Base-by-base conservation (phyloP, 2,888 invertebrate genomes). In the Alloplasta piceator region DNA sequence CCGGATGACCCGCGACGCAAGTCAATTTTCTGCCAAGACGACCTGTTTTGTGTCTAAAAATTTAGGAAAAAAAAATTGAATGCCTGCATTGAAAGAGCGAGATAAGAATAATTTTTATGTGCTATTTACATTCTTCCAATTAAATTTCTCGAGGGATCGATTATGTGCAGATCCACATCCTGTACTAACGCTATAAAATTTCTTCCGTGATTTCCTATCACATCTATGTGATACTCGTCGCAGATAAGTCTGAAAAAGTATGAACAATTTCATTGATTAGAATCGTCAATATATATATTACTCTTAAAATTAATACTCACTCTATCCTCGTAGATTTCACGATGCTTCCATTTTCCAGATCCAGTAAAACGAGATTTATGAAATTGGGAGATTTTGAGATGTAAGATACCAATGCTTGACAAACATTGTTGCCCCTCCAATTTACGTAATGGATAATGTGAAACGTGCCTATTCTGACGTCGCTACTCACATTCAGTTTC, bases 1-100 rank as follows among this genome's bases (percentile, higher is more conserved):
- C 92, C 0, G 96, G 96, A 92, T 96, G 96, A 75, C 95, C 94
- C 0, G 94, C 93, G 4, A 97, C 92, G 84, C 95, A 95, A 0
- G 95, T 96, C 50, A 96, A 93, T 0, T 81, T 83, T 80, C 93
- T 89, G 60, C 85, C 84, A 16, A 67, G 52, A 6, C 75, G 46
- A 9, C 85, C 88, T 52, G 87, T 87, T 83, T 85, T 90, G 60
- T 88, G 86, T 4, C 87, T 87, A 55, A 41, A 41, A 26, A 36
- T 36, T 26, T 26, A 26, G 3, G 10, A 38, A 56, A 63, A 46
- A 48, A 5, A 38, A 70, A 48, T 16, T 16, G 5, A 48, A 58
- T 12, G 26, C 5, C 10, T 0, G 6, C 14, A 4, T 38, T 2
- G 43, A 64, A 26, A 14, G 1, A n/a, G 16, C 0, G n/a, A 43